Evolutionary conservation across 2,888 invertebrate genomes (phyloP), one percentile per base, ranked within the genome.

Genomic region (Synergus laeviventris): DNA sequence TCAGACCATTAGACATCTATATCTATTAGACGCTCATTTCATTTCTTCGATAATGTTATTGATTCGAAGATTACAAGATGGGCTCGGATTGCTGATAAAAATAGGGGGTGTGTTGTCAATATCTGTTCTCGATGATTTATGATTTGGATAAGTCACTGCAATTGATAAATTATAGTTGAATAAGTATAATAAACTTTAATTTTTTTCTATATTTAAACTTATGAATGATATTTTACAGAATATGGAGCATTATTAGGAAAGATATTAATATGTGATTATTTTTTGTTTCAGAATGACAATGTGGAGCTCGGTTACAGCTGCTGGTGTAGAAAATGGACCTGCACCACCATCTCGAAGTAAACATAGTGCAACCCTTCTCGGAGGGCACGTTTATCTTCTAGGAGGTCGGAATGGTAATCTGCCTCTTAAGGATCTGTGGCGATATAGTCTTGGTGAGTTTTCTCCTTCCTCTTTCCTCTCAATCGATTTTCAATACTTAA

Each of bases 401-500:
- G 97, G 97, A 16, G 97, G 97, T n/a, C 92, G 96, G 70, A 96
- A 96, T 88, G 95, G 96, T 24, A 94, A 95, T 86, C 92, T 96
- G 83, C 96, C 97, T 4, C 93, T 97, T 78, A 94, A 95, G 89
- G 97, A 97, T 91, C 94, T 97, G 88, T 97, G 97, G 97, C 94
- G 94, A 85, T 96, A 96, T 87, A 94, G 94, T 85, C 92, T 96
- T 66, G 94, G 96, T 95, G 86, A 92, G 91, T 84, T 76, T 80
- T 45, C 24, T 24, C 42, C 14, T 42, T 59, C 45, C 36, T 12
- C 59, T 16, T 45, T 59, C 42, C 18, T 11, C 49, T 14, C 38
- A 56, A 76, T 76, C 56, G 49, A 70, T 64, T 49, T 45, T 18
- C 18, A n/a, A 54, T n/a, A 54, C 36, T 24, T 62, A 49, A 49